Base-by-base conservation (phyloP, 2,113 vertebrate species). In the Syngnathus floridae region DNA sequence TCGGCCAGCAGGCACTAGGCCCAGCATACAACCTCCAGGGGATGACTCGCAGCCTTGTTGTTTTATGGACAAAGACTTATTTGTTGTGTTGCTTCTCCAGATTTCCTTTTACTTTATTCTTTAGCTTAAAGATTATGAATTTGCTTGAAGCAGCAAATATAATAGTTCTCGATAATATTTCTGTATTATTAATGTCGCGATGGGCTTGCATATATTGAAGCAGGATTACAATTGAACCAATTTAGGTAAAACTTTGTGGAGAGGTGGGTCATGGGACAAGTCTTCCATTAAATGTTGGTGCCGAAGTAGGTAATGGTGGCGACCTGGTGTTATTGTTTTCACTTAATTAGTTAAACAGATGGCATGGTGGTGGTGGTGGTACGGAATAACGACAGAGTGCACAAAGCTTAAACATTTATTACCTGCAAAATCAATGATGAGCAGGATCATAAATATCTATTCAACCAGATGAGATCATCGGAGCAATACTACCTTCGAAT, bases 1-100 rank as follows among this genome's bases (percentile, higher is more conserved):
- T 72, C 54, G 81, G 82, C 83, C 84, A 86, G 83, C 81, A 90
- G 86, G 79, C 81, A 91, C 84, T 79, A 64, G 85, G 86, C 84
- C 82, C 78, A 73, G 62, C 75, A 63, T 36, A 59, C 82, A 82
- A 80, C 82, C 85, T 84, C 85, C 82, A 80, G 85, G 82, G 85
- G 85, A 86, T 43, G 65, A 70, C 73, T 54, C 55, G 37, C 82
- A 71, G 85, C 83, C 79, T 76, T 82, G 84, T 87, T 87, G 74
- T 73, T 80, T 78, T 84, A 78, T 79, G 78, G 80, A 56, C 80
- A 71, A 43, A 75, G 75, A 69, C 80, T 82, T 85, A 78, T 83
- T 84, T 81, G 83, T 78, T 84, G 75, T 79, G 69, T 83, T 79
- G 79, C 73, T 80, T 76, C 70, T 74, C 62, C 69, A 63, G 61